Evolutionary conservation across 2,888 invertebrate genomes (phyloP), one percentile per base, ranked within the genome.

Genomic region (Trachelus tabidus): DNA sequence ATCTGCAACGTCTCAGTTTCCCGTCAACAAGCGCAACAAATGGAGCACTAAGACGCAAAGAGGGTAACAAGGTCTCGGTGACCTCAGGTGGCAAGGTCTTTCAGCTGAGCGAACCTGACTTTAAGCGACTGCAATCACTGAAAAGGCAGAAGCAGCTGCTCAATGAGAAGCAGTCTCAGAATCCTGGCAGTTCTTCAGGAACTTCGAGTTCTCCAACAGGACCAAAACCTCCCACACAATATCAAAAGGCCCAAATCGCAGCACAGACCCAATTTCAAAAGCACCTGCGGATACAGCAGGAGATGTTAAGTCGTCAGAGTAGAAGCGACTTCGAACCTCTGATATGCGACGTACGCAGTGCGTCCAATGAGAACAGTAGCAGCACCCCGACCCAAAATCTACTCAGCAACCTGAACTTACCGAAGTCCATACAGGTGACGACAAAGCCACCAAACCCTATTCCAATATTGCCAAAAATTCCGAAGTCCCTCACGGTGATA

Each of bases 401-500:
- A 40, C 79, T 91, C 73, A 89, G 88, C 76, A 91, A 90, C 79
- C 83, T 91, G 75, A 91, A 91, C 81, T 83, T 91, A 81, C 91
- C 91, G 33, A 92, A 90, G 81, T 90, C 91, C 31, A 91, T 91
- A 81, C 91, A 91, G 82, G 90, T 91, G 56, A 89, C 90, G 76
- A 91, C 90, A 40, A 87, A 91, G 77, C 89, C 90, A 81, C 84
- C 87, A 73, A 80, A 84, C 31, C 90, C 92, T 73, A 90, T 92
- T 77, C 90, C 93, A 89, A 92, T 94, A 77, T 92, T 96, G 92
- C 96, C 96, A 75, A 96, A 96, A 91, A 96, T 96, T 89, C 97
- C 97, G 37, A 96, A 95, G 90, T 96, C 96, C 2, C 90, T 97
- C 83, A 96, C 96, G 0, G 96, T 97, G 77, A 96, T 96, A 87